Evolutionary conservation across 2,797 vertebrate genomes (phyloP), one percentile per base, ranked within the genome.

Genomic region (Ciconia nigra): DNA sequence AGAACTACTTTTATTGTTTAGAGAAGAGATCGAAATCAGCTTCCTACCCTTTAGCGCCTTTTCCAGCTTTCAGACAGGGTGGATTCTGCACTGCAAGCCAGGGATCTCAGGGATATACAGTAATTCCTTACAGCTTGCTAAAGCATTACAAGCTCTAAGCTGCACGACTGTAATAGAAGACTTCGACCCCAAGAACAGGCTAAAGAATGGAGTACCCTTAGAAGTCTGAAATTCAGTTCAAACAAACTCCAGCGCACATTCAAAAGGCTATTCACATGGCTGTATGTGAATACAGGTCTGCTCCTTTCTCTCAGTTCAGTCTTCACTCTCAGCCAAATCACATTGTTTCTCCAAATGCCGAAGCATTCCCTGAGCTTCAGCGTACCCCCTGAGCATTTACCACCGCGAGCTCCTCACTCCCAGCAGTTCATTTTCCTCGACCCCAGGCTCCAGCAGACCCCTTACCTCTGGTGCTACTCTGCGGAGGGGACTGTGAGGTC

Each of bases 61-160:
- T 72, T 37, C 85, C 88, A 88, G 21, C 39, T 69, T 78, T 83
- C 84, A 91, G 77, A 55, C 61, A 59, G 54, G 47, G 54, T 59
- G 66, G 77, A 91, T 91, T 89, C 73, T 44, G 55, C 63, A 44
- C 39, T 47, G 35, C 49, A 90, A 90, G 65, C 69, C 73, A 79
- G 65, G 44, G 93, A 91, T 92, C 94, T 83, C 46, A 1, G 84
- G 83, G 89, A 97, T 93, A 78, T 81, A 33, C 39, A 79, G 42
- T 89, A 97, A 95, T 87, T 92, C 90, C 92, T 79, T 72, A 83
- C 82, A 96, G 92, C 84, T 93, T 94, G 89, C 90, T 83, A 52
- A 81, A 94, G 94, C 57, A 86, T 93, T 87, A 89, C 76, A 47
- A 78, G 58, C 47, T 81, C 76, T 87, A 81, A 96, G 73, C 72